A percentile compares a stretch with the other conserved stretches of the same genome.
Conservation (phyloP, 2,888 invertebrate genomes). For the Epinotia demarniana region DNA sequence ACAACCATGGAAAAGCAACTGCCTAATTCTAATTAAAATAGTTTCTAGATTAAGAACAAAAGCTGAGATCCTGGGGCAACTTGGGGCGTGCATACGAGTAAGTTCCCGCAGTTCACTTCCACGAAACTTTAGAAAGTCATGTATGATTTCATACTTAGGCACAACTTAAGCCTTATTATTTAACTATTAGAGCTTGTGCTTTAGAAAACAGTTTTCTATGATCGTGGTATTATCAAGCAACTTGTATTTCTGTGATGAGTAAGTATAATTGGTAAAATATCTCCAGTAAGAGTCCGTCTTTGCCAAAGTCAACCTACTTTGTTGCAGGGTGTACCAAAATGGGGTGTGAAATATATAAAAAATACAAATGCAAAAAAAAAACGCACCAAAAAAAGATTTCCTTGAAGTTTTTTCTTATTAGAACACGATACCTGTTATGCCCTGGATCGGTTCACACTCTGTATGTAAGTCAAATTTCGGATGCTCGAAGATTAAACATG, state of each 20-base stretch:
- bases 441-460: too few species aligned
- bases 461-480: too few species aligned
- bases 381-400: too few species aligned
- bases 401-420: too few species aligned
- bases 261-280: too few species aligned
- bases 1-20: neutral
- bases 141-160: constrained; percentile 41
- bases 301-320: too few species aligned
- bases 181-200: constrained; percentile 21
- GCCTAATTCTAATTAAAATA: constrained; percentile 32
- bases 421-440: too few species aligned
- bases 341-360: too few species aligned
- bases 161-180: constrained; percentile 32
- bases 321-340: too few species aligned
- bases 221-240: neutral
- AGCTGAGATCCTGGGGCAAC: constrained; percentile 20
- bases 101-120: constrained; percentile 39
- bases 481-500: too few species aligned
- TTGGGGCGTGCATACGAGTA: constrained; percentile 35
- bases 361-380: too few species aligned
- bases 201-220: neutral
- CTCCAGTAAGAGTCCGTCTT: too few species aligned
- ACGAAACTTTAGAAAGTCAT: constrained; percentile 38
- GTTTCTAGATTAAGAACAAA: constrained; percentile 40
- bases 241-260: neutral